A percentile compares a stretch with the other conserved stretches of the same genome.
phyloP scores from a whole-genome alignment of 2,888 invertebrate genomes.

The Heteropelma amictum region DNA sequence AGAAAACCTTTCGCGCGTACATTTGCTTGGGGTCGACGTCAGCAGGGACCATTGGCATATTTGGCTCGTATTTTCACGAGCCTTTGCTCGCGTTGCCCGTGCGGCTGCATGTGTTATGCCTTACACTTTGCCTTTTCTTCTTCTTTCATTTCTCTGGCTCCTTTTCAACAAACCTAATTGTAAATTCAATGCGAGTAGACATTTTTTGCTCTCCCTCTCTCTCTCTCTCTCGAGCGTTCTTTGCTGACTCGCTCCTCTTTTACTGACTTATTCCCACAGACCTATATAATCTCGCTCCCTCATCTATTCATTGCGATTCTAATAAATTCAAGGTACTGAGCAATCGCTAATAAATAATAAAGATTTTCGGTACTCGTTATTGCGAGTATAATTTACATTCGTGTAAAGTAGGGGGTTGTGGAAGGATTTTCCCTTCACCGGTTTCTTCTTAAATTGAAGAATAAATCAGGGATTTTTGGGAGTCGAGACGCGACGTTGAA shows the following conservation, averaged over 20 bases:
- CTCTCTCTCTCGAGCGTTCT: conserved; percentile 30
- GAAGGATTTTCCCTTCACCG: too few species aligned
- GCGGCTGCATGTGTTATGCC: not conserved
- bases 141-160: conserved; percentile 15
- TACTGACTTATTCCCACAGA: too few species aligned
- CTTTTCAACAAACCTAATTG: conserved; percentile 12
- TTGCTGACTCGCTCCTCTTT: not conserved
- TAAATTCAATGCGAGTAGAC: conserved; percentile 16
- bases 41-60: not conserved
- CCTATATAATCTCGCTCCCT: too few species aligned
- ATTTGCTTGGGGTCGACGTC: not conserved
- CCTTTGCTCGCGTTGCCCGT: not conserved
- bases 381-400: too few species aligned
- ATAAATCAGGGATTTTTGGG: too few species aligned
- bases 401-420: too few species aligned
- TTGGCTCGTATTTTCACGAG: not conserved
- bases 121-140: conserved; percentile 1
- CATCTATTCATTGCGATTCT: too few species aligned
- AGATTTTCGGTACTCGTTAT: too few species aligned
- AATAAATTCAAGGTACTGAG: too few species aligned
- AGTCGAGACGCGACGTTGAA: too few species aligned
- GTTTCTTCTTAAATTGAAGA: too few species aligned
- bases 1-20: conserved; percentile 3
- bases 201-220: conserved; percentile 20
- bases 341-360: too few species aligned